These are phyloP conservation scores for Drosophila bocki DNA, from an alignment of 1,140 invertebrate species.

Conservation along the genomic window DNA sequence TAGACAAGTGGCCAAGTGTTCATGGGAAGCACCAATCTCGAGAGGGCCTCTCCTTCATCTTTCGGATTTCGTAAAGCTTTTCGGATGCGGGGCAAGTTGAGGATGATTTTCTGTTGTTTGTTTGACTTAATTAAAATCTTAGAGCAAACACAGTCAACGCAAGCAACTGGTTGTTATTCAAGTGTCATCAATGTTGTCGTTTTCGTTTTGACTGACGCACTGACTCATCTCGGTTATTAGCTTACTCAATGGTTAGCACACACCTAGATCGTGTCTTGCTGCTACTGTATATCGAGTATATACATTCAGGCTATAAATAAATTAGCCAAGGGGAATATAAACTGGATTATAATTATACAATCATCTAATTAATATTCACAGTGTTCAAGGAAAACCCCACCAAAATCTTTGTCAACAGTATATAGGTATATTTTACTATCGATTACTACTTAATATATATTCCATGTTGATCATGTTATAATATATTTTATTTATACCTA, in stretches of 20 bases:
- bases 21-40: conserved; percentile 28
- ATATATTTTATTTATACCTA: too few species aligned
- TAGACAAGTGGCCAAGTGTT: conserved; percentile 51
- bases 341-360: neutral
- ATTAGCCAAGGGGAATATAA: neutral
- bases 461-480: too few species aligned
- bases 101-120: conserved; percentile 24
- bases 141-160: conserved; percentile 31
- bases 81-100: neutral
- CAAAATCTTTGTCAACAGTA: neutral
- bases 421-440: neutral
- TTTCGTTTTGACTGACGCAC: conserved; percentile 16
- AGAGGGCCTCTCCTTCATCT: conserved; percentile 44
- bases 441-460: too few species aligned
- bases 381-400: neutral
- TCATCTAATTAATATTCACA: neutral
- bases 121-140: conserved; percentile 50
- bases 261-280: neutral
- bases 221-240: conserved; percentile 35
- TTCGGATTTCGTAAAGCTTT: conserved; percentile 31
- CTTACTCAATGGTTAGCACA: conserved; percentile 15
- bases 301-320: neutral
- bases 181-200: conserved; percentile 29
- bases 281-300: neutral
- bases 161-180: conserved; percentile 53